phyloP scores from a whole-genome alignment of 2,113 vertebrate species.

The Gymnocephalus cernua region DNA sequence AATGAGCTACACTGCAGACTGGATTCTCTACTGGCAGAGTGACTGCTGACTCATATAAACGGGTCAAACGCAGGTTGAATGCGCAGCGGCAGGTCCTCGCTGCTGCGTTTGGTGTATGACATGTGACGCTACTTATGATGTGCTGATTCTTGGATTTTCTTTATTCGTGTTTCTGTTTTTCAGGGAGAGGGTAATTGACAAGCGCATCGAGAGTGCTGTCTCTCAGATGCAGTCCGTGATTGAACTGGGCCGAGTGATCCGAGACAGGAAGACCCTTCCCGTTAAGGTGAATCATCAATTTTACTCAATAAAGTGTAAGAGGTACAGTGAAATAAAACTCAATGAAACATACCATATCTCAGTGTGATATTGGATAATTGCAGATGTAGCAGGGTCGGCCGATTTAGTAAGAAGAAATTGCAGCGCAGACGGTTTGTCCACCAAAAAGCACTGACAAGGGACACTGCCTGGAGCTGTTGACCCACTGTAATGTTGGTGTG shows the following conservation, averaged over 20 bases:
- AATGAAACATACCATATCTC: not conserved
- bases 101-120: no score
- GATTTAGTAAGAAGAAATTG: not conserved
- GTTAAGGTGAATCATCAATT: slow-evolving; percentile 88
- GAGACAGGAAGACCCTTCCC: slow-evolving; percentile 96
- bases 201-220: slow-evolving; percentile 93
- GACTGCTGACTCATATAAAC: no score
- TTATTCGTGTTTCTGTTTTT: slow-evolving; percentile 11
- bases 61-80: no score
- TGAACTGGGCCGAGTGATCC: slow-evolving; percentile 96
- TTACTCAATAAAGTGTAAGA: not conserved
- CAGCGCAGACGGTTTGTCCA: not conserved
- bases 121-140: not conserved
- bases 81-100: no score
- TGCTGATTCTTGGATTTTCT: not conserved
- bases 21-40: no score
- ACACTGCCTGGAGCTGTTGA: not conserved
- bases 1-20: no score
- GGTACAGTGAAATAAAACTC: not conserved
- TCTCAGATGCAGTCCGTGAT: slow-evolving; percentile 98
- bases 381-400: not conserved
- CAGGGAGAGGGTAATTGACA: slow-evolving; percentile 94
- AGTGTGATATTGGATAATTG: not conserved
- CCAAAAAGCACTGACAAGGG: no score
- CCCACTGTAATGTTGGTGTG: slow-evolving; percentile 25